phyloP scores from a whole-genome alignment of 2,888 invertebrate genomes.

The Pollenia angustigena region DNA sequence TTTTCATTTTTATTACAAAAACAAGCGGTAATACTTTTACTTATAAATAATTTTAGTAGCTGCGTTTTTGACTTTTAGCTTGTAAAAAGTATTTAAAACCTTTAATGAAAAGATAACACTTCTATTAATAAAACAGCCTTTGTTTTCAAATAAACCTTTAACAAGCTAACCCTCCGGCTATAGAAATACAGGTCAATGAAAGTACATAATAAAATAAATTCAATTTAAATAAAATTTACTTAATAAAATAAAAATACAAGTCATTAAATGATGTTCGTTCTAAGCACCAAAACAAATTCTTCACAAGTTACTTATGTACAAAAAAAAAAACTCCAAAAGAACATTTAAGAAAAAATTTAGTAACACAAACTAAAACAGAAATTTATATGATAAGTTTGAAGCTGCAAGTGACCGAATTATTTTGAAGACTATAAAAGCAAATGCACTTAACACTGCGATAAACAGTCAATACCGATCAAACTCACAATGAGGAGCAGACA shows the following conservation, averaged over 20 bases:
- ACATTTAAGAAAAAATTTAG: constrained; percentile 6
- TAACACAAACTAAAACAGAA: constrained; percentile 13
- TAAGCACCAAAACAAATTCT: constrained; percentile 19
- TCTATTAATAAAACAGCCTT: not conserved
- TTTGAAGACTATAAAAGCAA: constrained; percentile 57
- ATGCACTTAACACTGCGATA: constrained; percentile 45
- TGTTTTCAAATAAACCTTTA: not conserved
- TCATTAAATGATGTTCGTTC: constrained; percentile 43
- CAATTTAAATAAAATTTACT: constrained; percentile 38
- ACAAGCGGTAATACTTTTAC: too few relatives aligned
- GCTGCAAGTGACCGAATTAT: constrained; percentile 6
- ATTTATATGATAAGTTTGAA: constrained; percentile 1
- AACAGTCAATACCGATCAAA: constrained; percentile 33
- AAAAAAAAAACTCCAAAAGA: not conserved
- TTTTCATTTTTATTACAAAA: too few relatives aligned
- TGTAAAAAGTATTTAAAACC: not conserved
- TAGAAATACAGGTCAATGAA: constrained; percentile 55
- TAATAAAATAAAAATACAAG: constrained; percentile 38
- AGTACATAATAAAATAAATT: constrained; percentile 46
- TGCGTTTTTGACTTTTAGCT: too few relatives aligned
- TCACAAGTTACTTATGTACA: not conserved
- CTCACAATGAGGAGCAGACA: constrained; percentile 56
- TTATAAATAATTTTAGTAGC: too few relatives aligned
- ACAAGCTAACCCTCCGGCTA: not conserved
- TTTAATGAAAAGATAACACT: not conserved